Percentiles rank a stretch among this genome's conserved stretches.
These are phyloP conservation scores for Pyrocoelia pectoralis DNA, from an alignment of 2,888 invertebrate genomes.

Conservation along the genomic window DNA sequence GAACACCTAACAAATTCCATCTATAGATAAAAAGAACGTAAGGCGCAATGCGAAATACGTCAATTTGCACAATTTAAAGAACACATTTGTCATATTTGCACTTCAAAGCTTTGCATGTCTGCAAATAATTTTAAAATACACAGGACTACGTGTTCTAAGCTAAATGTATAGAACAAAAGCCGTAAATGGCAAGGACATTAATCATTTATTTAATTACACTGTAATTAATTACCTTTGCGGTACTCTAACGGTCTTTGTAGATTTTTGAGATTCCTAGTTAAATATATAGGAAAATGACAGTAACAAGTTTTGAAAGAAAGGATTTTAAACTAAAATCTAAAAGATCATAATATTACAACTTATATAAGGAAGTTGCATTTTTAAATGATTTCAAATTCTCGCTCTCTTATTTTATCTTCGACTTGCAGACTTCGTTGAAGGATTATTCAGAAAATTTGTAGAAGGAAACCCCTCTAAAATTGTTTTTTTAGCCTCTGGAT, in stretches of 20 bases:
- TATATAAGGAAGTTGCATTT: background rate
- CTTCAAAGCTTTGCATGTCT: too few species aligned
- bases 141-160: background rate
- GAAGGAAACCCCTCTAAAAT: background rate
- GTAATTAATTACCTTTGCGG: slow-evolving; percentile 5
- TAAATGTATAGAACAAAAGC: background rate
- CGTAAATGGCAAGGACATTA: background rate
- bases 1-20: too few species aligned
- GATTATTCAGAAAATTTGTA: background rate
- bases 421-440: slow-evolving; percentile 6
- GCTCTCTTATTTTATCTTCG: slow-evolving; percentile 15
- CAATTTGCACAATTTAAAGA: too few species aligned
- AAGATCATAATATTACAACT: background rate
- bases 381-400: slow-evolving; percentile 16
- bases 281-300: background rate
- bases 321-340: background rate
- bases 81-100: too few species aligned
- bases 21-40: too few species aligned
- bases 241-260: too few species aligned
- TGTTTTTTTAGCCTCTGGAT: background rate
- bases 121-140: background rate
- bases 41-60: too few species aligned
- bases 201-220: slow-evolving; percentile 10
- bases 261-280: too few species aligned
- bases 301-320: background rate